A percentile compares a stretch with the other conserved stretches of the same genome.
These are phyloP conservation scores for Phoxinus phoxinus DNA, from an alignment of 2,113 vertebrate genomes.

Conservation along the genomic window DNA sequence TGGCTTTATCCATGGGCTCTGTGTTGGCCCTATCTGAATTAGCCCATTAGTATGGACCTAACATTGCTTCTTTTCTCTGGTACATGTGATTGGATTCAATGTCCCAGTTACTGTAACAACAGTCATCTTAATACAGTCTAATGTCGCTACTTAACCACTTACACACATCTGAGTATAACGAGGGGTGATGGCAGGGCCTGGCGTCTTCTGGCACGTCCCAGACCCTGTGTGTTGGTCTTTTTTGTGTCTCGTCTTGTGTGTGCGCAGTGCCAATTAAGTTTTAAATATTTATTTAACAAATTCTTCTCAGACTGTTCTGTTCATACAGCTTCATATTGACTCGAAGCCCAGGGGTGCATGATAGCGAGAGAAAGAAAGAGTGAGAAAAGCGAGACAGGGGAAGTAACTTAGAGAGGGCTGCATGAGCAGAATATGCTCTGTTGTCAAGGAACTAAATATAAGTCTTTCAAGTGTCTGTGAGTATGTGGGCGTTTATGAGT, in stretches of 20 bases:
- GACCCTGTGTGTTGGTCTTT: not conserved
- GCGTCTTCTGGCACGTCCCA: constrained; percentile 46
- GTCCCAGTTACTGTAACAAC: not conserved
- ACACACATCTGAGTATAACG: constrained; percentile 42
- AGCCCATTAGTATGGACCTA: too few species aligned
- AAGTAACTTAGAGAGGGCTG: not conserved
- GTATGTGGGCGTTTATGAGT: constrained; percentile 13
- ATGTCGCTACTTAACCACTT: not conserved
- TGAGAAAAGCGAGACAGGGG: not conserved
- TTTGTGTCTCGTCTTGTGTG: constrained; percentile 26
- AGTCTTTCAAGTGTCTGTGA: constrained; percentile 15
- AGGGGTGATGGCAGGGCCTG: constrained; percentile 18
- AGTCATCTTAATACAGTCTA: constrained; percentile 1
- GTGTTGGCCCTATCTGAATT: too few species aligned
- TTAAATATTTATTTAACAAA: constrained; percentile 49
- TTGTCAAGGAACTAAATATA: constrained; percentile 31
- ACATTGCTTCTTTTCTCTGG: too few species aligned
- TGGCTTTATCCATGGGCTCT: too few species aligned
- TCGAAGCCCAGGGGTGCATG: constrained; percentile 19
- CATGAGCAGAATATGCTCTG: constrained; percentile 8
- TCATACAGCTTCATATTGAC: constrained; percentile 48
- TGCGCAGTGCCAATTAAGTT: constrained; percentile 54
- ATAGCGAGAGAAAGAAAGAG: not conserved
- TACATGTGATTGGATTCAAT: constrained; percentile 23
- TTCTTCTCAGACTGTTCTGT: constrained; percentile 47